phyloP scores from a whole-genome alignment of 2,113 vertebrate species.

The Ctenodactylus gundi region DNA sequence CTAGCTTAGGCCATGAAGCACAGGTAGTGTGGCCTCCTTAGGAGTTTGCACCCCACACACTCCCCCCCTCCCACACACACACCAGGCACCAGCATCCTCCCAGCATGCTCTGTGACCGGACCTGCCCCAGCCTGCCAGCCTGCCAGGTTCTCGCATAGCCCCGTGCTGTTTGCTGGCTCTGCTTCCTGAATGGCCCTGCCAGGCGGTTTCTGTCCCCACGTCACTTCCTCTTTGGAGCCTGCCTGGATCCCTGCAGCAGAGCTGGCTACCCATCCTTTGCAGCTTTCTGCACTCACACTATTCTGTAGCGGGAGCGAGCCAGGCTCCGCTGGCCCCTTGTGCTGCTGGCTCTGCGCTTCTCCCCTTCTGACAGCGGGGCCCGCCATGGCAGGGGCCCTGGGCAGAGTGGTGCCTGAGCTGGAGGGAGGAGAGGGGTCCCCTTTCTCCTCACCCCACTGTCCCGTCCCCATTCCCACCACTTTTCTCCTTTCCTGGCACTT shows the following conservation, averaged over 20 bases:
- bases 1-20: not conserved
- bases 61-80: not conserved
- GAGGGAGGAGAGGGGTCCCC: not conserved
- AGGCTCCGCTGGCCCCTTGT: not conserved
- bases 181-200: not conserved
- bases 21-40: no score
- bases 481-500: not conserved
- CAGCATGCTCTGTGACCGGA: not conserved
- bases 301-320: not conserved
- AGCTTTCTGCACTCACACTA: no score
- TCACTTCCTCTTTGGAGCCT: not conserved
- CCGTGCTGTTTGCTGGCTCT: not conserved
- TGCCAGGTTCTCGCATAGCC: not conserved
- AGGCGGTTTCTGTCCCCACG: not conserved
- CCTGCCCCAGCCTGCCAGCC: not conserved
- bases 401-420: not conserved
- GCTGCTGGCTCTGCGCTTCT: not conserved
- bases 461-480: not conserved
- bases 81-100: not conserved
- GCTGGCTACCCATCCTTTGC: not conserved
- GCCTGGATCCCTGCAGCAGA: not conserved
- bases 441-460: not conserved
- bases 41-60: not conserved
- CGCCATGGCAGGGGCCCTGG: not conserved
- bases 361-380: fast-evolving